These are phyloP conservation scores for Mus caroli DNA, from an alignment of 2,797 vertebrate genomes.

Conservation along the genomic window DNA sequence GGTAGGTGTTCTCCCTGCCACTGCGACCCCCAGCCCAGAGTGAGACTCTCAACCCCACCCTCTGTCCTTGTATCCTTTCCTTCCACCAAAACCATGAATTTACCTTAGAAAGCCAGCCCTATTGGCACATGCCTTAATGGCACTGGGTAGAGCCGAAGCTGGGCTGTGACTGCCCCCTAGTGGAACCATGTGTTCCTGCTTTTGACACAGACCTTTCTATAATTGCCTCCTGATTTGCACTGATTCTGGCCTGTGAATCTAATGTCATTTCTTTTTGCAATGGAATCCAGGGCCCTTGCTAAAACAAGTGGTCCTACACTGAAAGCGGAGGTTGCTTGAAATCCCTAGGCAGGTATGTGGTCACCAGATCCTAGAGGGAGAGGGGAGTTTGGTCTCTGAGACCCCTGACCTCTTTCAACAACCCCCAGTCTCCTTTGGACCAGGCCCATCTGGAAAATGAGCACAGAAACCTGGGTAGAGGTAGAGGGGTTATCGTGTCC, in stretches of 20 bases:
- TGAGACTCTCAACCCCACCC: neutral
- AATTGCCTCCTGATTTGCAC: neutral
- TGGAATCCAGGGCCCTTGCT: neutral
- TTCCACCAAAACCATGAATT: neutral
- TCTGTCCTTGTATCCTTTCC: neutral
- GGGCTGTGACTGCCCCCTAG: neutral
- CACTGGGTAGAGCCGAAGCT: neutral
- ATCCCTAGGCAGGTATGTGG: rapidly evolving
- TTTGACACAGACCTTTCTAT: neutral
- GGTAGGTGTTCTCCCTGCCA: constrained; percentile 87
- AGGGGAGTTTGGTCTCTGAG: no score
- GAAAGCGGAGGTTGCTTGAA: neutral
- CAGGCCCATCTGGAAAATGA: neutral
- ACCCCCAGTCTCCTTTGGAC: neutral
- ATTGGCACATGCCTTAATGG: neutral
- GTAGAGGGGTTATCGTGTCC: neutral
- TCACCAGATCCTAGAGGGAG: neutral
- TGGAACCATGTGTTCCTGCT: neutral
- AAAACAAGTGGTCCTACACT: neutral
- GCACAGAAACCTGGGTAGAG: neutral
- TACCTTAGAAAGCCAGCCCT: neutral
- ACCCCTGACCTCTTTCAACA: neutral
- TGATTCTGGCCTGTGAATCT: neutral
- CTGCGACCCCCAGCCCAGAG: neutral
- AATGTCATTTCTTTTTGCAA: neutral